A percentile compares a stretch with the other conserved stretches of the same genome.
Conservation (phyloP, 2,797 vertebrate genomes). For the Enteromius radiatus region DNA sequence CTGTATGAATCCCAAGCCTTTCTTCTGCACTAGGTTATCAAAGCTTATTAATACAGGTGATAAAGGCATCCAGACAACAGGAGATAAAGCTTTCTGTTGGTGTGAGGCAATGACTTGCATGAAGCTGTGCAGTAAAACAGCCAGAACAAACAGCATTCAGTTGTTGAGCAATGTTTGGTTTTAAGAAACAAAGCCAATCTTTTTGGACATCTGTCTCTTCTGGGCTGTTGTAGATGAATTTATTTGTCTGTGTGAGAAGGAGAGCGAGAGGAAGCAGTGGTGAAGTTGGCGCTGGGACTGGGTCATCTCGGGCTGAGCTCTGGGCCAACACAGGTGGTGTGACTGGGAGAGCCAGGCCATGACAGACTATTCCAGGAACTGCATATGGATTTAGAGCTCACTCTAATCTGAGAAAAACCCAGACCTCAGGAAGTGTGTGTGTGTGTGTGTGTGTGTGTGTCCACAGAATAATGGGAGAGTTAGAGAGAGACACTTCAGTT, state of each 20-base stretch:
- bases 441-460: constrained; percentile 22
- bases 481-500: background rate
- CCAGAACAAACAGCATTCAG: constrained; percentile 26
- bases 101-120: background rate
- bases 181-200: constrained; percentile 19
- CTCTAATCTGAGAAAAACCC: constrained; percentile 54
- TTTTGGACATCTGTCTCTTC: background rate
- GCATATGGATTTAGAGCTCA: constrained; percentile 49
- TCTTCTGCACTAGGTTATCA: background rate
- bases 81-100: background rate
- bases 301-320: constrained; percentile 28
- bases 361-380: constrained; percentile 59
- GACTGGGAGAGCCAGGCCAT: constrained; percentile 47
- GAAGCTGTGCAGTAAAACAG: background rate
- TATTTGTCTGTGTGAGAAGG: background rate
- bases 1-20: background rate
- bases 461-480: background rate
- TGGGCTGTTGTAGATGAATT: constrained; percentile 4
- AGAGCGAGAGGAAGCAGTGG: background rate
- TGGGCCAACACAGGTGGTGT: constrained; percentile 44
- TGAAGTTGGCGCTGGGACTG: constrained; percentile 11
- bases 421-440: constrained; percentile 40
- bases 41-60: background rate
- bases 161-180: constrained; percentile 45
- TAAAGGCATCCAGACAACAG: background rate